Percentiles rank a stretch among this genome's conserved stretches.
Conservation (phyloP, 2,797 vertebrate species). For the Hyperoplus lanceolatus region DNA sequence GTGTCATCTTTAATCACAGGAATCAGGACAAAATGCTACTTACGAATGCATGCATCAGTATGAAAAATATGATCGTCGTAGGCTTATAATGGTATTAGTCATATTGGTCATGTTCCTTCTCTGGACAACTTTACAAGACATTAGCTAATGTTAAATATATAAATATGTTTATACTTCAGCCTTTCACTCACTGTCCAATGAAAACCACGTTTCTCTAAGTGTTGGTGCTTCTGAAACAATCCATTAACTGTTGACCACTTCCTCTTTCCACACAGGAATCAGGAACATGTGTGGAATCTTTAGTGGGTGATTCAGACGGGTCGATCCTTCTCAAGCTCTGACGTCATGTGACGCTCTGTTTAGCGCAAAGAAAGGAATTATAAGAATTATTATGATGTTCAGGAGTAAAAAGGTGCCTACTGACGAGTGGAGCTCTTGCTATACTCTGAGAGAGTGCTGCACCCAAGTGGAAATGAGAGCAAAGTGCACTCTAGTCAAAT, state of each 20-base stretch:
- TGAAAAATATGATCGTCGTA: no score
- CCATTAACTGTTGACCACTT: slow-evolving; percentile 17
- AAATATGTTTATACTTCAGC: no score
- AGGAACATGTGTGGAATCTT: slow-evolving; percentile 54
- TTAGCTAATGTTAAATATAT: no score
- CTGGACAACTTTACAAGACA: no score
- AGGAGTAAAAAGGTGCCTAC: background rate
- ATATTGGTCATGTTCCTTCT: no score
- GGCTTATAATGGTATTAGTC: no score
- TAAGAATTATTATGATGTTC: slow-evolving; percentile 36
- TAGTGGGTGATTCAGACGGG: slow-evolving; percentile 70
- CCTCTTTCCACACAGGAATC: slow-evolving; percentile 14
- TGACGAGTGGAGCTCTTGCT: background rate
- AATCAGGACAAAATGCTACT: no score
- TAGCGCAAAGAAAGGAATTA: slow-evolving; percentile 29
- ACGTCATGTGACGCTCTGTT: slow-evolving; percentile 65
- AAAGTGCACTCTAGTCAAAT: slow-evolving; percentile 42
- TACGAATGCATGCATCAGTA: no score
- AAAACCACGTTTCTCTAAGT: no score
- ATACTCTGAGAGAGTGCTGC: slow-evolving; percentile 72
- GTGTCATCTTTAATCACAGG: background rate
- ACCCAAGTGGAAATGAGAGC: slow-evolving; percentile 69
- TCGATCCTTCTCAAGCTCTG: slow-evolving; percentile 50
- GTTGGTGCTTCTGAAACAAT: background rate
- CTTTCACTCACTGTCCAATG: no score